Evolutionary conservation across 1,140 invertebrate species (phyloP), one percentile per base, ranked within the genome.

Genomic region (Ditylenchus dipsaci): DNA sequence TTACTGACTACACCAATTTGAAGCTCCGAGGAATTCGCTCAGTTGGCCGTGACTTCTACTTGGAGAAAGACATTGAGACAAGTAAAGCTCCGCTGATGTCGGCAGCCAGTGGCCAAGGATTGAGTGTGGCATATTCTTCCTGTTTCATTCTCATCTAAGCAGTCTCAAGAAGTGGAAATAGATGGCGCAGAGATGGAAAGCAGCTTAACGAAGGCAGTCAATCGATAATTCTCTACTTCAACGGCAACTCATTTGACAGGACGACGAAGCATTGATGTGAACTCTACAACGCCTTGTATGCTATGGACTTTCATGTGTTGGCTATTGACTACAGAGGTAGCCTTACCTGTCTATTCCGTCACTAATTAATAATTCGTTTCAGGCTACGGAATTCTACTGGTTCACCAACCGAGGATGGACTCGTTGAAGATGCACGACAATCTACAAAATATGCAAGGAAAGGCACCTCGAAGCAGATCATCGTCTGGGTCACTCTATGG

Each of bases 221-320:
- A 72, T 53, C 88, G 47, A 84, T 93, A 59, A 85, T 93, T 26
- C 79, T 93, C 9, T 93, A 93, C 82, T 86, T 90, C 76, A 91
- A 93, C 86, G 93, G 93, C 9, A 95, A 95, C 83, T 90, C 91
- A 9, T 92, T 91, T 15, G 89, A 91, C 62, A 86, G 91, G 13
- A 83, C 80, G 1, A 80, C 77, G 8, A 73, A 74, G 62, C 91
- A 95, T 84, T 86, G 93, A 63, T 84, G 91, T 30, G 88, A 91
- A 78, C 85, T 95, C 53, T 95, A 96, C 84, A 85, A 91, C 82
- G 82, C 93, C 30, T 86, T 96, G 64, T 87, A 83, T 1, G 85
- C 88, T 57, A 84, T 90, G 69, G 88, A 91, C 79, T 92, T 89
- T 80, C 92, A 96, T 85, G 88, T 95, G 5, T 85, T 96, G 69